phyloP scores from a whole-genome alignment of 2,113 vertebrate species.

The Datnioides undecimradiatus region DNA sequence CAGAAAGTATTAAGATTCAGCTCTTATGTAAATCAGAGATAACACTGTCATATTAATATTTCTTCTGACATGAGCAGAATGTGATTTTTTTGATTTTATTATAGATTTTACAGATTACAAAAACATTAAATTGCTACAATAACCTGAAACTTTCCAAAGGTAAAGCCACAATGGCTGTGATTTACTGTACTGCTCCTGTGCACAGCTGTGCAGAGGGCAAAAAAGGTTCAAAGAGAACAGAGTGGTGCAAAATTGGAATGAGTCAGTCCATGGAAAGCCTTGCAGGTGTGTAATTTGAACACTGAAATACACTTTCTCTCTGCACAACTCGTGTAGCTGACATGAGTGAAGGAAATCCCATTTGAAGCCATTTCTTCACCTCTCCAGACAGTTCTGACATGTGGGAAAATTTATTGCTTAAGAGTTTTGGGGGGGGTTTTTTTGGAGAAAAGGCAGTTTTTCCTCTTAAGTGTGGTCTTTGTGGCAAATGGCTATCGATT shows the following conservation, averaged over 20 bases:
- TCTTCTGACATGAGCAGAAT: background rate
- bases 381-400: background rate
- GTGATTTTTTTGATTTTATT: background rate
- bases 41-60: background rate
- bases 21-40: background rate
- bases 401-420: background rate
- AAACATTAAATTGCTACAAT: background rate
- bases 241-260: slow-evolving; percentile 5
- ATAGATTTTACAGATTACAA: background rate
- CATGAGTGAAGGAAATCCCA: background rate
- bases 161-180: background rate
- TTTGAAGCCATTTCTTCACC: slow-evolving; percentile 4
- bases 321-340: background rate
- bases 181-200: background rate
- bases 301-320: background rate
- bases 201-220: background rate
- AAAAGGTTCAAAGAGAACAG: background rate
- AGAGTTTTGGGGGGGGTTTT: background rate
- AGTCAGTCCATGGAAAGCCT: slow-evolving; percentile 22
- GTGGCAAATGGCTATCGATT: background rate
- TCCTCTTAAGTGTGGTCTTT: background rate
- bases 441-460: background rate
- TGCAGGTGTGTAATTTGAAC: slow-evolving; percentile 40
- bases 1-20: background rate
- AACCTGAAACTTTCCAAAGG: background rate